phyloP scores from a whole-genome alignment of 1,140 invertebrate genomes.

The Zaprionus vittiger region DNA sequence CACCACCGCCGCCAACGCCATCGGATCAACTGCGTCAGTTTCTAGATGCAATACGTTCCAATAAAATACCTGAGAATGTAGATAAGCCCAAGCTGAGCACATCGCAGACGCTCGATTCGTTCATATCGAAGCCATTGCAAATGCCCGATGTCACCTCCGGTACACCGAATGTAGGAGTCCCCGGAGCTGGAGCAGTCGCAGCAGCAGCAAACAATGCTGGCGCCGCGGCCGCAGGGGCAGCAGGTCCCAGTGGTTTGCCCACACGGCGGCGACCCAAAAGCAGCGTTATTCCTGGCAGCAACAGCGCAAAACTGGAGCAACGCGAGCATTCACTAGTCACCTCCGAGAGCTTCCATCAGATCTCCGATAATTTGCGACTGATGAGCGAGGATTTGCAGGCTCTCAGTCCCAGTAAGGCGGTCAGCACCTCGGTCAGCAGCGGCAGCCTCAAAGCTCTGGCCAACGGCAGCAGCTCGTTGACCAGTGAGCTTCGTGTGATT shows the following conservation, averaged over 20 bases:
- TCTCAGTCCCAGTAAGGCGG: constrained; percentile 77
- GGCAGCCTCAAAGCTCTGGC: constrained; percentile 68
- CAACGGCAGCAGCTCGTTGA: constrained; percentile 49
- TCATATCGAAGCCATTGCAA: constrained; percentile 78
- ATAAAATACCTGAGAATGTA: constrained; percentile 79
- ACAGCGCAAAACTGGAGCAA: constrained; percentile 53
- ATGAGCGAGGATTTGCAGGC: constrained; percentile 84
- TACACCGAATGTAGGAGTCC: constrained; percentile 53
- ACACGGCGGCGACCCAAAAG: constrained; percentile 73
- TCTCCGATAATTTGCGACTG: constrained; percentile 80
- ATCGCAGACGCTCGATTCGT: constrained; percentile 78
- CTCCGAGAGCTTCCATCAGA: constrained; percentile 83
- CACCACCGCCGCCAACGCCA: constrained; percentile 64
- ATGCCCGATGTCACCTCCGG: constrained; percentile 82
- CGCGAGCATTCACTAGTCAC: constrained; percentile 76
- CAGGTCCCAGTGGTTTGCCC: constrained; percentile 45
- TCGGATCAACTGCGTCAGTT: constrained; percentile 83
- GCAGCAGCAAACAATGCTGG: neutral
- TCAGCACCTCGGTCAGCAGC: constrained; percentile 62
- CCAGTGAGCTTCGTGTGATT: constrained; percentile 65
- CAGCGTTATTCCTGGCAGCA: constrained; percentile 52
- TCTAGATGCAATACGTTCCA: constrained; percentile 81
- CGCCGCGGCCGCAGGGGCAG: constrained; percentile 5
- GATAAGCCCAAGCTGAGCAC: constrained; percentile 78
- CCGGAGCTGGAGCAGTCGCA: neutral